Evolutionary conservation across 2,888 invertebrate species (phyloP), one percentile per base, ranked within the genome.

Genomic region (Laspeyria flexula): DNA sequence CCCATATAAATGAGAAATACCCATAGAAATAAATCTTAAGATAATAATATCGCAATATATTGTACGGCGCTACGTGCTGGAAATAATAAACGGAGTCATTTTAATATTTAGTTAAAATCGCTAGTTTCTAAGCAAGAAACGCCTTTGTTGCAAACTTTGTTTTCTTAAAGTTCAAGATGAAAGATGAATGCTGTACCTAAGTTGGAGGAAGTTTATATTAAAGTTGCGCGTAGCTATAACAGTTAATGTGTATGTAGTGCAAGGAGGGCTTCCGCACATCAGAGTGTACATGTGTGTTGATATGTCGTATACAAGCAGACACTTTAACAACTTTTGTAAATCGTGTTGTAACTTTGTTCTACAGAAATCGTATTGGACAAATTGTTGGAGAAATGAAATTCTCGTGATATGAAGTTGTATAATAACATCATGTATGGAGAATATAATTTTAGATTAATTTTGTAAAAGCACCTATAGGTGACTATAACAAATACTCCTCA

Each of bases 61-160:
- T 15, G 43, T 1, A 4, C n/a, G 13, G n/a, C 9, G 12, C 3
- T 15, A 25, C 7, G 30, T 30, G 29, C 34, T 37, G 7, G 30
- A 35, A 37, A 48, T 39, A 18, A 50, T 38, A 30, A 40, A 40
- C 10, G 23, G 34, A 48, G 31, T 44, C 16, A 31, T 42, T 62
- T 52, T 44, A 55, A 50, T 69, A 65, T 65, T 69, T 44, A 53
- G 45, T 56, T 62, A 55, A 59, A 59, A 67, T 59, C 40, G 42
- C 40, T 62, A 63, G 60, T 73, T 55, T 60, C 57, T 54, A 64
- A 64, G 55, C 61, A 52, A 55, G 59, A 65, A 62, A 63, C 59
- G 62, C 60, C 61, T 75, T 71, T 72, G 69, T 62, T 60, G 39
- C 25, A 53, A 76, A 69, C 69, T 73, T 64, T 65, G 61, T 66